Conservation (phyloP, 2,888 invertebrate genomes). For the Hyalella azteca region DNA sequence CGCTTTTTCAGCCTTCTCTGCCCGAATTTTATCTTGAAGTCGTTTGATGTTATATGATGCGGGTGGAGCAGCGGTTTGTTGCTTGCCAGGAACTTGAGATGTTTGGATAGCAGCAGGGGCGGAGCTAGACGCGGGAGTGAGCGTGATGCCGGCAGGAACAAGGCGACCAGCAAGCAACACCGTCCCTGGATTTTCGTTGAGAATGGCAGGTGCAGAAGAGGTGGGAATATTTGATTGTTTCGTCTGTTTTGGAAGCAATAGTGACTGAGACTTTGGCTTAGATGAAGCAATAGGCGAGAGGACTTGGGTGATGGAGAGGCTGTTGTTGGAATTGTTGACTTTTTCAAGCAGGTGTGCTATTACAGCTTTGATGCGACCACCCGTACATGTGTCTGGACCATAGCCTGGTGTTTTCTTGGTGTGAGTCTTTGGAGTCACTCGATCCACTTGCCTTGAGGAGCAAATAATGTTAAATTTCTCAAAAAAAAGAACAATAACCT, state of each 20-base stretch:
- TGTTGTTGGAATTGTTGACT: constrained; percentile 31
- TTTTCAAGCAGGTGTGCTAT: constrained; percentile 24
- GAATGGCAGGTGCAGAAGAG: background rate
- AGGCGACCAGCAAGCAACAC: constrained; percentile 11
- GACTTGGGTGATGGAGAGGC: background rate
- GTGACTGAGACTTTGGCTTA: background rate
- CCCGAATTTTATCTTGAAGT: constrained; percentile 29
- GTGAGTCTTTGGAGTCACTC: background rate
- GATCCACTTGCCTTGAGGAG: background rate
- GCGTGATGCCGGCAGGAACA: constrained; percentile 8
- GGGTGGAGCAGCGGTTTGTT: background rate
- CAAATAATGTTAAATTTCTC: too few species aligned
- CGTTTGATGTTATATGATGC: background rate
- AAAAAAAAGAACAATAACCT: too few species aligned
- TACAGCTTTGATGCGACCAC: background rate
- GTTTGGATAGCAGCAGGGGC: background rate
- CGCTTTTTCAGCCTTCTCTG: constrained; percentile 39
- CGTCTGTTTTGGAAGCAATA: background rate
- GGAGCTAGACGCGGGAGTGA: background rate
- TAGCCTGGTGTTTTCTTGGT: background rate
- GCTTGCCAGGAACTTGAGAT: background rate
- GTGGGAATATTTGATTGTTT: background rate
- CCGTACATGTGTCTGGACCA: background rate
- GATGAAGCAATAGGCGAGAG: background rate
- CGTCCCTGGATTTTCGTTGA: background rate